Conservation (phyloP, 2,797 vertebrate species). For the Ptychadena robeensis region DNA sequence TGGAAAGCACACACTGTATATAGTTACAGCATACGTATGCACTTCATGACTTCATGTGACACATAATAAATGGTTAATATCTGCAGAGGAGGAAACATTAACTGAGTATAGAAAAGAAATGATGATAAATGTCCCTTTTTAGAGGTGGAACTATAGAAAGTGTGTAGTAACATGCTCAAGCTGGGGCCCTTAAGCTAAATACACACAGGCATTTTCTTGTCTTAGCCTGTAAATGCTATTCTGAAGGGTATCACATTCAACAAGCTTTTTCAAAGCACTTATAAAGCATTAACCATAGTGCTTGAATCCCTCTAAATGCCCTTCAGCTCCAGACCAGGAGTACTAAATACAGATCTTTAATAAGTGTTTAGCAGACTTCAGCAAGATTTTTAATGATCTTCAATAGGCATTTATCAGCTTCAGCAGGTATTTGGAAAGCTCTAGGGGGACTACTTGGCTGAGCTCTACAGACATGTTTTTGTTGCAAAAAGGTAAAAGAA, state of each 20-base stretch:
- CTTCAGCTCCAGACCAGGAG: not conserved
- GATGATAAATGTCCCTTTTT: not conserved
- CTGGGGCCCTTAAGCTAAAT: not conserved
- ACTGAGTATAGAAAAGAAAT: no score
- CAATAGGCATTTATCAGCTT: not conserved
- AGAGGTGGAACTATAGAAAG: not conserved
- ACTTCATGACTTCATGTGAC: no score
- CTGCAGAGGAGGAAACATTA: not conserved
- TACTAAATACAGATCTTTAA: not conserved
- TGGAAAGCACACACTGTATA: no score
- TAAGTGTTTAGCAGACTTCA: not conserved
- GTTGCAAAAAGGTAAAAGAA: not conserved
- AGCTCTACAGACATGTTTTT: not conserved
- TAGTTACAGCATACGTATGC: no score
- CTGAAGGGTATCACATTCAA: not conserved
- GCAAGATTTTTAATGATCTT: not conserved
- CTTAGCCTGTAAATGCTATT: not conserved
- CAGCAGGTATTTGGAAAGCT: not conserved
- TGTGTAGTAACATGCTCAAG: not conserved
- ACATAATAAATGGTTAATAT: not conserved
- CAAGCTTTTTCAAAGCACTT: not conserved
- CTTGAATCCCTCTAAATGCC: not conserved
- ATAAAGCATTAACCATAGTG: not conserved
- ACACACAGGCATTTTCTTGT: not conserved
- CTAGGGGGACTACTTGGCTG: not conserved